Percentiles rank a stretch among this genome's conserved stretches.
Conservation (phyloP, 1,140 invertebrate species). For the Hermetia illucens region DNA sequence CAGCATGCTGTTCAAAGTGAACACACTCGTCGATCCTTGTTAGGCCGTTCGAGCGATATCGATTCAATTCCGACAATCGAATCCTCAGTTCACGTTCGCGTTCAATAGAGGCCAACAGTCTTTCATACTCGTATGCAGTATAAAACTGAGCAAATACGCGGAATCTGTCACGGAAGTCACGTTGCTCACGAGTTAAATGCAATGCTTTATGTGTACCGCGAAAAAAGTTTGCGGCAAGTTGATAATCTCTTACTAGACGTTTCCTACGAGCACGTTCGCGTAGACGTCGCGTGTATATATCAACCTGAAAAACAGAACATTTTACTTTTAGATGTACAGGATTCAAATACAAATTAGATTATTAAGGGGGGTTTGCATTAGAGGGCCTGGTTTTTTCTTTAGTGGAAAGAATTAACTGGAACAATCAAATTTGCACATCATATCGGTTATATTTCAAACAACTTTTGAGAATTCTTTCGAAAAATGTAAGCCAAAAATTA, state of each 20-base stretch:
- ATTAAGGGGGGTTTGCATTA: too few relatives aligned
- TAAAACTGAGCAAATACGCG: conserved; percentile 78
- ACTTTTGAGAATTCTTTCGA: too few relatives aligned
- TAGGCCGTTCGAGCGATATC: conserved; percentile 67
- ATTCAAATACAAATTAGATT: too few relatives aligned
- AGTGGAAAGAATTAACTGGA: too few relatives aligned
- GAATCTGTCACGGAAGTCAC: conserved; percentile 66
- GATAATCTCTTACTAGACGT: conserved; percentile 73
- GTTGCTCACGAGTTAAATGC: conserved; percentile 30
- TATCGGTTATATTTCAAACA: too few relatives aligned
- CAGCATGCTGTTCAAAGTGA: conserved; percentile 64
- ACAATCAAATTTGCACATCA: too few relatives aligned
- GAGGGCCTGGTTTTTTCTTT: too few relatives aligned
- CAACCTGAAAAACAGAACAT: conserved; percentile 44
- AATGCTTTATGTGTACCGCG: conserved; percentile 27
- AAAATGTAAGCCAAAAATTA: too few relatives aligned
- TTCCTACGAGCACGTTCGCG: conserved; percentile 76
- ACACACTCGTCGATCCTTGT: conserved; percentile 65
- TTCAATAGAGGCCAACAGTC: conserved; percentile 59
- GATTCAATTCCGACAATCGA: conserved; percentile 65
- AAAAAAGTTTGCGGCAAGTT: conserved; percentile 70
- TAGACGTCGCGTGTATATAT: conserved; percentile 76
- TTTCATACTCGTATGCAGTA: conserved; percentile 66
- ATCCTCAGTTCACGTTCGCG: conserved; percentile 69
- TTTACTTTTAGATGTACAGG: too few relatives aligned